A percentile compares a stretch with the other conserved stretches of the same genome.
These are phyloP conservation scores for Chauna torquata DNA, from an alignment of 2,113 vertebrate species.

Conservation along the genomic window DNA sequence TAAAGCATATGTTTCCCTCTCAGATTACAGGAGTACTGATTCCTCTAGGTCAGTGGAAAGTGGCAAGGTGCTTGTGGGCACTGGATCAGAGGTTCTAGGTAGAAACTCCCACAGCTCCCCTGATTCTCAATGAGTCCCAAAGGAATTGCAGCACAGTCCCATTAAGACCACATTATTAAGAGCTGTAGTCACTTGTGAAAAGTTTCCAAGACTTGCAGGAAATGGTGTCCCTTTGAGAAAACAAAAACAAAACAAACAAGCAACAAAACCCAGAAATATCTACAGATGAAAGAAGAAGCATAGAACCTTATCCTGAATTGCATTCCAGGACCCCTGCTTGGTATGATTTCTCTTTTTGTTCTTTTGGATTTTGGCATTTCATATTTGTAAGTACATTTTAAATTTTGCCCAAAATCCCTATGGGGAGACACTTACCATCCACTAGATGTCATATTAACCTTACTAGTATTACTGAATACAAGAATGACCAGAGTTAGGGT, in stretches of 20 bases:
- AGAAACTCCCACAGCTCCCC: neutral
- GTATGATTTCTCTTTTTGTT: neutral
- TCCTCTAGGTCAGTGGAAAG: neutral
- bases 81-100: neutral
- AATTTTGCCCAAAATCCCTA: neutral
- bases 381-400: neutral
- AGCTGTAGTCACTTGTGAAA: neutral
- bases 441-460: constrained; percentile 39
- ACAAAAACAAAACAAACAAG: neutral
- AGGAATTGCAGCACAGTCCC: neutral
- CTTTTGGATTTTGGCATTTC: neutral
- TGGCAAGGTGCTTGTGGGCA: neutral
- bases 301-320: neutral
- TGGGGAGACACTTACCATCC: neutral
- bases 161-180: neutral
- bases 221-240: neutral
- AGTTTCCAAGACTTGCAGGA: neutral
- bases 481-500: neutral
- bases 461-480: neutral
- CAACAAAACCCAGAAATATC: neutral
- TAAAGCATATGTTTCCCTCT: neutral
- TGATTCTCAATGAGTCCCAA: neutral
- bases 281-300: neutral
- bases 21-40: neutral
- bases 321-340: neutral